Percentiles rank a stretch among this genome's conserved stretches.
phyloP scores from a whole-genome alignment of 2,113 vertebrate genomes.

The Panthera tigris region DNA sequence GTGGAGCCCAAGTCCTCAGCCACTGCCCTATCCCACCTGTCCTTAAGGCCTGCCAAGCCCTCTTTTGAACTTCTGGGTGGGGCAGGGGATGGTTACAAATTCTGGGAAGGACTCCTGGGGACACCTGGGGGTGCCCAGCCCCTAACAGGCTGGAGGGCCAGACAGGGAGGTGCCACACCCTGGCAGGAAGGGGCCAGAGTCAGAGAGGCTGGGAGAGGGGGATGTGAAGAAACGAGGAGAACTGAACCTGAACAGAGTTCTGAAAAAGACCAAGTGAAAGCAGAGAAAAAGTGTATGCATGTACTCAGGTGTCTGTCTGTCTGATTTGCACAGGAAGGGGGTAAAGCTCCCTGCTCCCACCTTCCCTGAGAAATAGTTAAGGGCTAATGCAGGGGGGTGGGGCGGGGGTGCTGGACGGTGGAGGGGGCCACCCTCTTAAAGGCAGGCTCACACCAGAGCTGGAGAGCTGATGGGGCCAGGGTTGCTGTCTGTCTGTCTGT shows the following conservation, averaged over 20 bases:
- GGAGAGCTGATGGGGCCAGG: not conserved
- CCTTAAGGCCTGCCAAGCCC: not conserved
- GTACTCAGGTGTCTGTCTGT: not conserved
- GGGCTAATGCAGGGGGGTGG: not conserved
- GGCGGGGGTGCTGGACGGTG: fast-evolving
- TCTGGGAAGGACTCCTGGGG: not conserved
- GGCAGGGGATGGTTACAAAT: not conserved
- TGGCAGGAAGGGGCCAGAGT: not conserved
- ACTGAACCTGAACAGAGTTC: not conserved
- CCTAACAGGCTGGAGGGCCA: not conserved
- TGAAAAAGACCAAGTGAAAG: not conserved
- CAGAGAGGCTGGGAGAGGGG: not conserved
- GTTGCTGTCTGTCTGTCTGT: not conserved
- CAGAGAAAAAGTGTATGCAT: not conserved
- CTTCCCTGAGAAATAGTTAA: not conserved
- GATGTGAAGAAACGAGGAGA: not conserved
- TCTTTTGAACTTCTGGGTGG: not conserved
- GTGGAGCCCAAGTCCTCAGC: not conserved
- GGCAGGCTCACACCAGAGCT: not conserved
- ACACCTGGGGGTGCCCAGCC: not conserved
- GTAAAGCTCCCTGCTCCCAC: not conserved
- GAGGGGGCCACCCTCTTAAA: not conserved
- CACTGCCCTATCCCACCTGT: not conserved
- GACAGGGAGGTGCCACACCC: not conserved
- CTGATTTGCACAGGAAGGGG: not conserved